Percentiles rank a stretch among this genome's conserved stretches.
Conservation (phyloP, 2,888 invertebrate genomes). For the Platycnemis pennipes region DNA sequence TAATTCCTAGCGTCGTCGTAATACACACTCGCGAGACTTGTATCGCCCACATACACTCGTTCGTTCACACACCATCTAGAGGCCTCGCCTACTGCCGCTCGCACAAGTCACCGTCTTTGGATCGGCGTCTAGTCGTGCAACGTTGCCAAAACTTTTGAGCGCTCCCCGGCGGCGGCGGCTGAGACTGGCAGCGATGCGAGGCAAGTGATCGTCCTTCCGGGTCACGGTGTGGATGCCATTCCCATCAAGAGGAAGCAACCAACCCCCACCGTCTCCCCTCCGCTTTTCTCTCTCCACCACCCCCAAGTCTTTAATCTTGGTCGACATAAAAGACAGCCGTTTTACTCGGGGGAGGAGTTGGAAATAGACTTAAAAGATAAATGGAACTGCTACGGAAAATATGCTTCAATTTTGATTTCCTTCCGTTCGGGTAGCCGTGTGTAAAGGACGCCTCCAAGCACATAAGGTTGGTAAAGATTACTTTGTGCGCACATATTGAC, state of each 20-base stretch:
- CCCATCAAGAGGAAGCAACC: not conserved
- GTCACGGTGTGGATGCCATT: slow-evolving; percentile 11
- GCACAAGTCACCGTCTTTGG: not conserved
- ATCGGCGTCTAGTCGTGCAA: not conserved
- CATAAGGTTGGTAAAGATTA: too few species aligned
- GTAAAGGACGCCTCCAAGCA: not conserved
- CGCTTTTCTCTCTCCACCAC: not conserved
- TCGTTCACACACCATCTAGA: not conserved
- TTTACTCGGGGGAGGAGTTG: not conserved
- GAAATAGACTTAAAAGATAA: not conserved
- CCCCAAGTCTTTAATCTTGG: not conserved
- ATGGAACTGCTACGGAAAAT: slow-evolving; percentile 9
- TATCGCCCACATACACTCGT: not conserved
- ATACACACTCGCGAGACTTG: not conserved
- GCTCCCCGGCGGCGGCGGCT: not conserved
- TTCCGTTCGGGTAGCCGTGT: not conserved
- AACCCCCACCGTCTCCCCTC: not conserved
- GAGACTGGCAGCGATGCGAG: not conserved
- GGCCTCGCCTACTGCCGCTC: slow-evolving; percentile 27
- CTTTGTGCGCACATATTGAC: too few species aligned
- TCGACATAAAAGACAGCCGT: not conserved
- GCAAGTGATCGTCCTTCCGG: not conserved
- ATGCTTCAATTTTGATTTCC: not conserved
- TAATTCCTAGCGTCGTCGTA: not conserved
- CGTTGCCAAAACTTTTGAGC: not conserved